A percentile compares a stretch with the other conserved stretches of the same genome.
These are phyloP conservation scores for Hypocryptadius cinnamomeus DNA, from an alignment of 2,113 vertebrate genomes.

Conservation along the genomic window DNA sequence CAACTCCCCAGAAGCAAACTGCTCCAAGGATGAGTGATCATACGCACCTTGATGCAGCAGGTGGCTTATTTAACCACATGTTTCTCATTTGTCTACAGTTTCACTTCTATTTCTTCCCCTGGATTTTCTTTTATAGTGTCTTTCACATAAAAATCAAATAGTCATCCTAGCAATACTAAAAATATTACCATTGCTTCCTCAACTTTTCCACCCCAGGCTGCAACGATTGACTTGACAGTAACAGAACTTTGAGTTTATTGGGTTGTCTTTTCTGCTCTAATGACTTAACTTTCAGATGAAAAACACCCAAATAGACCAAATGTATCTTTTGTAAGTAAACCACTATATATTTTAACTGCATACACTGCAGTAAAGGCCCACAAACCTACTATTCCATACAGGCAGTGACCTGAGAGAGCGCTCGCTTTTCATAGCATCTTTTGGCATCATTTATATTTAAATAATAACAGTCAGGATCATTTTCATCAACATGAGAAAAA, in stretches of 20 bases:
- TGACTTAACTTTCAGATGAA: background rate
- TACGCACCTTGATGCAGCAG: background rate
- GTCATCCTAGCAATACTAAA: background rate
- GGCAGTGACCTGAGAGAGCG: background rate
- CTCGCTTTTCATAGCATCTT: background rate
- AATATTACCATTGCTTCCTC: background rate
- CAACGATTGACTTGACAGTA: background rate
- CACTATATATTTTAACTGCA: background rate
- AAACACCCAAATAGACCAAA: background rate
- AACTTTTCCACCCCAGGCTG: background rate
- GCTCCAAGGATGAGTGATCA: background rate
- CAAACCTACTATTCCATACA: background rate
- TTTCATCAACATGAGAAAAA: constrained; percentile 21
- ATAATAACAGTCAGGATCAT: constrained; percentile 2
- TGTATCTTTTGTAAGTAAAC: background rate
- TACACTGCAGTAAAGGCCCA: background rate
- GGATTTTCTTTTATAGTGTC: background rate
- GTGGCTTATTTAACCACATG: background rate
- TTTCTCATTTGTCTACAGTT: background rate
- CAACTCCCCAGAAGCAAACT: background rate
- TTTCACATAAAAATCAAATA: background rate
- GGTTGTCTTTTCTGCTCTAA: background rate
- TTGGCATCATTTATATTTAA: background rate
- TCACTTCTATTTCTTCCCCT: background rate
- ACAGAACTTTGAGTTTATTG: background rate